A percentile compares a stretch with the other conserved stretches of the same genome.
Conservation (phyloP, 2,113 vertebrate species). For the Tonatia bakeri region DNA sequence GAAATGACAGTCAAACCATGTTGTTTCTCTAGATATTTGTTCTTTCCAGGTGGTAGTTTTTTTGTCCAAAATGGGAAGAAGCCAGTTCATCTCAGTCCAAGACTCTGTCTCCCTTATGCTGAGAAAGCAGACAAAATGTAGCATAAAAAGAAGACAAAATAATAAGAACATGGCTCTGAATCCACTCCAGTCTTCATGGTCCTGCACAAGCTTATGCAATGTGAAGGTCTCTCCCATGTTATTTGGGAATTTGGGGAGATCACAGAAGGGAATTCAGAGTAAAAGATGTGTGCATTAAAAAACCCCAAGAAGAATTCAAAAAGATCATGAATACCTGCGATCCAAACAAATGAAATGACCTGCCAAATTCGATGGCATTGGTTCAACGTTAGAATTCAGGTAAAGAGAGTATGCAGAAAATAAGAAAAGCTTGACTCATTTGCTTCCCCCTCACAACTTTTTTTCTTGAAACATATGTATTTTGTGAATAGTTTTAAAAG, state of each 20-base stretch:
- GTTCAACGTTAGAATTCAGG: background rate
- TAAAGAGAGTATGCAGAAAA: background rate
- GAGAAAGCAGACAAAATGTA: background rate
- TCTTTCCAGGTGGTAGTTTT: constrained; percentile 4
- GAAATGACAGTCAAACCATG: background rate
- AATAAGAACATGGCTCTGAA: background rate
- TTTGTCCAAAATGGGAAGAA: constrained; percentile 1
- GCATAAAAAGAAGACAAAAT: background rate
- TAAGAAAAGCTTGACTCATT: background rate
- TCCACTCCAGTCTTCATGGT: background rate
- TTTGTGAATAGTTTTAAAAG: background rate
- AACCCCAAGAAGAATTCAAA: background rate
- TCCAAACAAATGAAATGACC: background rate
- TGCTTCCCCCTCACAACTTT: background rate
- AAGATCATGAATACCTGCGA: background rate
- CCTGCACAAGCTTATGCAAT: background rate
- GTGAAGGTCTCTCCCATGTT: background rate
- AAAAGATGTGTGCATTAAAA: background rate
- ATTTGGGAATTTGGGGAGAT: background rate
- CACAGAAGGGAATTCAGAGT: background rate
- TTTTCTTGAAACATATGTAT: background rate
- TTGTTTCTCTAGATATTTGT: background rate
- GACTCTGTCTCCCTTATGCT: background rate
- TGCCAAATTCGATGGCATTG: background rate
- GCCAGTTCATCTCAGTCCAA: background rate